These are phyloP conservation scores for Heliconius cydno DNA, from an alignment of 2,888 invertebrate species.

Conservation along the genomic window DNA sequence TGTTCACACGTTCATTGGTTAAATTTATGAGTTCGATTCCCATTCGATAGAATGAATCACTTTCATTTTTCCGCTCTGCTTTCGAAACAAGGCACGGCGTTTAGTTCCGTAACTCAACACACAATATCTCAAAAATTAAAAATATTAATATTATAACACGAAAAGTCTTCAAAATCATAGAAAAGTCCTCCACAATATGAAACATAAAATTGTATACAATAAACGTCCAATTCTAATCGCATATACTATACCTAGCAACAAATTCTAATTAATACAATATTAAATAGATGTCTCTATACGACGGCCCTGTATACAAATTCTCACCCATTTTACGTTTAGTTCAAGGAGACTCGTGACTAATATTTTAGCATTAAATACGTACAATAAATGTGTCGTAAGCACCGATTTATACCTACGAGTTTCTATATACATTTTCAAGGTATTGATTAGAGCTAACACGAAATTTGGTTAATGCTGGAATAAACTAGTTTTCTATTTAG, in stretches of 20 bases:
- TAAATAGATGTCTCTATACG: background rate
- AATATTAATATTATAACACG: background rate
- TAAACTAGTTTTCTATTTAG: too few relatives aligned
- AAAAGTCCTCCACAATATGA: too few relatives aligned
- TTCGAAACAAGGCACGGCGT: background rate
- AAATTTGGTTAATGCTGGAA: too few relatives aligned
- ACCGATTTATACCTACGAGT: background rate
- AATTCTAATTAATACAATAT: constrained; percentile 7
- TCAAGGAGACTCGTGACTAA: constrained; percentile 15
- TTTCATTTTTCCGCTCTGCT: background rate
- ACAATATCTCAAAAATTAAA: background rate
- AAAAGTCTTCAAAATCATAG: background rate
- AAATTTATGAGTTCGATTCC: too few relatives aligned
- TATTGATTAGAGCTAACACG: too few relatives aligned
- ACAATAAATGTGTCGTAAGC: background rate
- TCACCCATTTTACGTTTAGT: background rate
- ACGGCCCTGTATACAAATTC: constrained; percentile 9
- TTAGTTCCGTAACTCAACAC: background rate
- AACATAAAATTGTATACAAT: background rate
- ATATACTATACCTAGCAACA: background rate
- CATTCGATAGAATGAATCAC: background rate
- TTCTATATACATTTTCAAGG: background rate
- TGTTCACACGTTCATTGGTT: too few relatives aligned
- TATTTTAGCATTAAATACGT: constrained; percentile 4
- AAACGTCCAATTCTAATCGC: background rate